A percentile compares a stretch with the other conserved stretches of the same genome.
phyloP scores from a whole-genome alignment of 2,888 invertebrate species.

The Hololepta plana region DNA sequence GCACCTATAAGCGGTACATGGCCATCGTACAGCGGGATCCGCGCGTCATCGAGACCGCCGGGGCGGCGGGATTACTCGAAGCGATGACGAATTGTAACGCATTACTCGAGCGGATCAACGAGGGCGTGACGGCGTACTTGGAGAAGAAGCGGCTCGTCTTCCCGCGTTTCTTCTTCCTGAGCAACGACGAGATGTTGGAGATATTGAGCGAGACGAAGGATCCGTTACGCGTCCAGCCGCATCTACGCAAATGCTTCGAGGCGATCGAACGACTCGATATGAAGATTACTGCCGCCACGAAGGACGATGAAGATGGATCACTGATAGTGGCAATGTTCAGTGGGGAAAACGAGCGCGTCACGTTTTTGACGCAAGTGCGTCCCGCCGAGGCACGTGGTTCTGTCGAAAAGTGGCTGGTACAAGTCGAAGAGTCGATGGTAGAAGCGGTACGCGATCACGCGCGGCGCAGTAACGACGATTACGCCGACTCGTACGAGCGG shows the following conservation, averaged over 20 bases:
- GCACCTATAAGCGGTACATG: constrained; percentile 49
- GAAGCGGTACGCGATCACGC: constrained; percentile 51
- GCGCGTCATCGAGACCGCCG: constrained; percentile 45
- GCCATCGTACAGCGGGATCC: constrained; percentile 39
- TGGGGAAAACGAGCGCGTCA: constrained; percentile 54
- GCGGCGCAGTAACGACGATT: constrained; percentile 44
- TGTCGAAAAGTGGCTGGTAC: constrained; percentile 72
- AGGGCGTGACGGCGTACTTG: constrained; percentile 64
- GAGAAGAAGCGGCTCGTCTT: constrained; percentile 73
- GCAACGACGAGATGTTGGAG: constrained; percentile 80
- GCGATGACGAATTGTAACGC: constrained; percentile 46
- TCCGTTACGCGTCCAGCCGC: constrained; percentile 66
- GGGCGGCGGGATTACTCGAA: constrained; percentile 48
- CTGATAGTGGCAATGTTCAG: constrained; percentile 65
- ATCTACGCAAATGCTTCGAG: constrained; percentile 77
- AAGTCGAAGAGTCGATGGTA: constrained; percentile 71
- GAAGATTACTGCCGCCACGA: too few species aligned
- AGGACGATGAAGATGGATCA: constrained; percentile 42
- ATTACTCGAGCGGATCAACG: constrained; percentile 62
- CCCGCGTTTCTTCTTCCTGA: constrained; percentile 77
- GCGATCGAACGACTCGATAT: constrained; percentile 62
- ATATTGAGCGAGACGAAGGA: constrained; percentile 81
- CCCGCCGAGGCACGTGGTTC: constrained; percentile 60
- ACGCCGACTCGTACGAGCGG: too few species aligned
- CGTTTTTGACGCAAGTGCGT: constrained; percentile 40